Base-by-base conservation (phyloP, 2,113 vertebrate species). In the Neolamprologus devosi region DNA sequence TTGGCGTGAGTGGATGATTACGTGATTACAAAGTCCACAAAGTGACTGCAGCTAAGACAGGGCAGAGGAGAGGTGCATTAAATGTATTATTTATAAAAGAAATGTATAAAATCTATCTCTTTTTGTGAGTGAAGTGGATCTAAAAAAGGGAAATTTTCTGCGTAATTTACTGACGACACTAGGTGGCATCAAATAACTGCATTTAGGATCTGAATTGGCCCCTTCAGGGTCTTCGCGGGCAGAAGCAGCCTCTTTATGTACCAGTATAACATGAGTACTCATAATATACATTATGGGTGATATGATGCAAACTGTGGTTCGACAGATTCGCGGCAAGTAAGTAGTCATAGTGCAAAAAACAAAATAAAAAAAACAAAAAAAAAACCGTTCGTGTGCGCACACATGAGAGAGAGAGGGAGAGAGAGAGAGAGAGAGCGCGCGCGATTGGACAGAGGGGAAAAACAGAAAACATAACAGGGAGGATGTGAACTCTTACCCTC, bases 151-250 rank as follows among this genome's bases (percentile, higher is more conserved):
- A 11, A 5, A 21, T 60, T 54, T 23, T 26, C 84, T 87, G 83
- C 70, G 80, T 84, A 87, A 88, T 91, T 85, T 89, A 54, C 13
- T 85, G 68, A 83, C 85, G 82, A 91, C 93, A 92, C 94, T 95
- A 95, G 94, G 86, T 94, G 94, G 94, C 94, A 94, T 94, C 93
- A 91, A 40, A 84, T 90, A 88, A 85, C 94, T 90, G 83, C 73
- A 82, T 70, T 85, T 58, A 23, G 40, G 26, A 63, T 65, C 12
- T 49, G 16, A 54, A 40, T 16, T 85, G 49, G 57, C 73, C 14
- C 40, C 6, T 26, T 4, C 28, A 9, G 53, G 8, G 7, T 51
- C 79, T 82, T 68, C 17, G 4, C 35, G 40, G 54, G 40, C 54
- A 26, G n/a, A 16, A 42, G 30, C 11, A 23, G 42, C n/a, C 8